These are phyloP conservation scores for Scaptomyza montana DNA, from an alignment of 1,140 invertebrate species.

Conservation along the genomic window DNA sequence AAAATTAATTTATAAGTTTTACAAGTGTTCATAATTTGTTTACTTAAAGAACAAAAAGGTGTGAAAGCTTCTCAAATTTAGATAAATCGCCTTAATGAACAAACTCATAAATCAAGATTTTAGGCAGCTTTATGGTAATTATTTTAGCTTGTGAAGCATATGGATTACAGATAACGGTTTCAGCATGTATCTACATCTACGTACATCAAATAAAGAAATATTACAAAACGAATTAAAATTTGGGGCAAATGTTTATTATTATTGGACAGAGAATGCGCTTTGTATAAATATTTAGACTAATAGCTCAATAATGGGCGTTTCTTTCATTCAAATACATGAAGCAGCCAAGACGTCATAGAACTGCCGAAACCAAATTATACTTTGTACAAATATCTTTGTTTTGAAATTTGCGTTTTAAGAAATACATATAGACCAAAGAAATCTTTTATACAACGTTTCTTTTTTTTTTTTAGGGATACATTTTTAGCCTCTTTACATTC, in stretches of 20 bases:
- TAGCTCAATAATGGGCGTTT: constrained; percentile 29
- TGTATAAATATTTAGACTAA: constrained; percentile 59
- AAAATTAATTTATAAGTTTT: constrained; percentile 72
- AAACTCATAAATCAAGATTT: neutral
- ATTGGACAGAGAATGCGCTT: constrained; percentile 18
- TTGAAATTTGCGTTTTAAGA: neutral
- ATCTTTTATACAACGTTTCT: neutral
- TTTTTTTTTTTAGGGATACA: constrained; percentile 53
- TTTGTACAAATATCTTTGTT: neutral
- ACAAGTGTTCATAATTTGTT: constrained; percentile 64
- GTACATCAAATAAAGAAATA: constrained; percentile 30
- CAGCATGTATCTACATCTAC: neutral
- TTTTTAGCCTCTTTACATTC: constrained; percentile 50
- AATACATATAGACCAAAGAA: neutral
- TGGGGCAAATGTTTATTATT: constrained; percentile 36
- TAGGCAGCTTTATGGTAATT: neutral
- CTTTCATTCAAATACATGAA: constrained; percentile 35
- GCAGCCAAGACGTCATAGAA: constrained; percentile 47
- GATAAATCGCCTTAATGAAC: neutral
- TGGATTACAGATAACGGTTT: neutral
- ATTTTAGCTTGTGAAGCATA: neutral
- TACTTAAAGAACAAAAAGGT: constrained; percentile 32
- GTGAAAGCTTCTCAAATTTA: neutral
- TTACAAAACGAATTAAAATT: constrained; percentile 35
- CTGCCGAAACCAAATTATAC: neutral